Conservation (phyloP, 2,888 invertebrate species). For the Pseudococcus viburni region DNA sequence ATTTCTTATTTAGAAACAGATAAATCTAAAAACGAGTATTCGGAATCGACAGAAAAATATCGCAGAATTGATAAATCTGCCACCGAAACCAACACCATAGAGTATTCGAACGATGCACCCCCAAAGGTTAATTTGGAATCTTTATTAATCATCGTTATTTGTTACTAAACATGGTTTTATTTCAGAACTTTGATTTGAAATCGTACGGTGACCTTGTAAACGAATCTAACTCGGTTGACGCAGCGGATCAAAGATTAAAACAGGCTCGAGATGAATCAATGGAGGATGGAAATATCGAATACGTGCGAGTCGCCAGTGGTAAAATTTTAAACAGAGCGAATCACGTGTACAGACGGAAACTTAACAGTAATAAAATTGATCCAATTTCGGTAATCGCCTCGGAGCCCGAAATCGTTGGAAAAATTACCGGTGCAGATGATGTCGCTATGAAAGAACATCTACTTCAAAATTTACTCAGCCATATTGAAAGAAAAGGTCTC, state of each 20-base stretch:
- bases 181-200: background rate
- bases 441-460: slow-evolving; percentile 50
- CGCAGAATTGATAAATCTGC: slow-evolving; percentile 11
- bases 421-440: slow-evolving; percentile 23
- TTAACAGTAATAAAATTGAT: slow-evolving; percentile 59
- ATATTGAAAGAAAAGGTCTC: slow-evolving; percentile 59
- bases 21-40: slow-evolving; percentile 45
- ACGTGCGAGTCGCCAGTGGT: slow-evolving; percentile 54
- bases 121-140: background rate
- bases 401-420: slow-evolving; percentile 46
- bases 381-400: slow-evolving; percentile 55
- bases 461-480: slow-evolving; percentile 45
- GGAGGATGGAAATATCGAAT: slow-evolving; percentile 26
- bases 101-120: background rate
- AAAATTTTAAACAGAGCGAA: slow-evolving; percentile 61
- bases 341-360: slow-evolving; percentile 48
- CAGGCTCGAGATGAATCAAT: background rate
- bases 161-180: background rate
- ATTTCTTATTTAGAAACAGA: slow-evolving; percentile 1
- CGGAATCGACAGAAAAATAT: slow-evolving; percentile 44
- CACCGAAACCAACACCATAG: background rate
- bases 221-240: background rate
- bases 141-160: background rate
- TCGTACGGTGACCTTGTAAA: background rate
- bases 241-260: background rate